Evolutionary conservation across 2,797 vertebrate genomes (phyloP).

Genomic region (Eulemur albifrons): DNA sequence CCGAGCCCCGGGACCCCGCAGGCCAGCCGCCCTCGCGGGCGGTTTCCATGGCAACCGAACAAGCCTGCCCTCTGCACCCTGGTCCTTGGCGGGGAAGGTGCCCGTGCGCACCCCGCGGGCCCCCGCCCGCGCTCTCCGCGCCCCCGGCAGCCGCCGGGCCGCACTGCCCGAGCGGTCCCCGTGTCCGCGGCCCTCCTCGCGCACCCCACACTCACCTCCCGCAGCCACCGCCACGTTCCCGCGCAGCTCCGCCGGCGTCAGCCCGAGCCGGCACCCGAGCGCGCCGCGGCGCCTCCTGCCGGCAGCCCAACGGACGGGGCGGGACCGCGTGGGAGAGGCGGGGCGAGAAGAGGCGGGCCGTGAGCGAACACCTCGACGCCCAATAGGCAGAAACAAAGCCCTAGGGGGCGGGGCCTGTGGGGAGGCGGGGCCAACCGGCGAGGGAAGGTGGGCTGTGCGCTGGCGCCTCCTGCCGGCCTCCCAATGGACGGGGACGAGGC

Average conservation of each 20-base stretch:
- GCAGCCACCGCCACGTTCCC: neutral
- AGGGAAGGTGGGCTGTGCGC: neutral
- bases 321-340: neutral
- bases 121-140: neutral
- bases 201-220: conserved; percentile 53
- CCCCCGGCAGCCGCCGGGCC: neutral
- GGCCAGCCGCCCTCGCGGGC: neutral
- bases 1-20: neutral
- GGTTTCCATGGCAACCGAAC: conserved; percentile 64
- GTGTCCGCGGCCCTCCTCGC: neutral
- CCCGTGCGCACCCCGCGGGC: neutral
- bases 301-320: neutral
- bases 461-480: conserved; percentile 7
- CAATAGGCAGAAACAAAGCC: neutral
- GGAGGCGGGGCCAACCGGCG: neutral
- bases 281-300: conserved; percentile 66
- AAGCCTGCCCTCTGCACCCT: neutral
- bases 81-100: neutral
- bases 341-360: neutral
- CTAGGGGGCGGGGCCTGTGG: neutral
- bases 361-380: neutral
- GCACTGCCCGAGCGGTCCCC: neutral
- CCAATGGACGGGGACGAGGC: neutral
- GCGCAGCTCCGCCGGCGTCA: conserved; percentile 32
- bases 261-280: neutral